Evolutionary conservation across 64 coral and sea anemone species (phyloP), one percentile per base, ranked within the genome.

Genomic region (Pachyseris speciosa): DNA sequence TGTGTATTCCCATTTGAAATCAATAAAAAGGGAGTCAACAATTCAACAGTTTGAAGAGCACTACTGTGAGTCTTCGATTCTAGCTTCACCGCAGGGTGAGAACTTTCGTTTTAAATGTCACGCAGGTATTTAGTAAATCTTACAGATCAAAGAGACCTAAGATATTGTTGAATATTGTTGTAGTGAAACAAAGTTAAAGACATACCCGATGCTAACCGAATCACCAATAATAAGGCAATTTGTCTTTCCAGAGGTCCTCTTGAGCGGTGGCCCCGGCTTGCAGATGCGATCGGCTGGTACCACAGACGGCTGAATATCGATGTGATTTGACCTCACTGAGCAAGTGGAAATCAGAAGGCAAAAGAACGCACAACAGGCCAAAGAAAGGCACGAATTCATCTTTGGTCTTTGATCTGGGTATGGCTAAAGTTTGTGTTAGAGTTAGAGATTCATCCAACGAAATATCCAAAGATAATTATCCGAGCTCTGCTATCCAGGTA

Each of bases 151-250:
- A n/a, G n/a, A n/a, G n/a, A n/a, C n/a, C n/a, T n/a, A n/a, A n/a
- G n/a, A n/a, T n/a, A n/a, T n/a, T n/a, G n/a, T n/a, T n/a, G n/a
- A n/a, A n/a, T n/a, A n/a, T n/a, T n/a, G n/a, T n/a, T n/a, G n/a
- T n/a, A n/a, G n/a, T n/a, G 50, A 53, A 17, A 3, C 16, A 53
- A 53, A 17, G 13, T 53, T 36, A 36, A 68, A 68, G 32, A 34
- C 58, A 1, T 96, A 96, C 94, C 94, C 90, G 16, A 93, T 96
- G 65, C 94, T 96, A 16, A 96, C 64, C 31, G 94, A 96, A 39
- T 96, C 94, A 19, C 94, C 94, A n/a, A 96, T 96, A 15, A 96
- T 76, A 28, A 96, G 90, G 57, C 94, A 96, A 38, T 89, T 92
- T 5, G 32, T 92, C 11, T 74, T 44, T 34, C 51, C 78, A 45